Conservation (phyloP, 2,888 invertebrate species). For the Clanis bilineata region DNA sequence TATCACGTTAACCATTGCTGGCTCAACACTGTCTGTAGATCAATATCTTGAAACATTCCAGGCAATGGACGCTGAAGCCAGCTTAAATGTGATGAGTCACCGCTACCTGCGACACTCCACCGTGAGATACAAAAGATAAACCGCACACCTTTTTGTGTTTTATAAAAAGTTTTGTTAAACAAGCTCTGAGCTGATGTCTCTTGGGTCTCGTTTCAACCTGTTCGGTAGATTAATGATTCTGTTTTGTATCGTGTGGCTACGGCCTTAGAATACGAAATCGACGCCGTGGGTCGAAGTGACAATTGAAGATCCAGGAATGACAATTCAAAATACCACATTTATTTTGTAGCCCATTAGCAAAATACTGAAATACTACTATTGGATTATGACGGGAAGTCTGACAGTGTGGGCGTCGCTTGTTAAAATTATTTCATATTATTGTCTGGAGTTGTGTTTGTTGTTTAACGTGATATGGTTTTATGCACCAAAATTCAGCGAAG, state of each 20-base stretch:
- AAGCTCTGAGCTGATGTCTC: neutral
- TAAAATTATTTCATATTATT: no score
- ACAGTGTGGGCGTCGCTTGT: no score
- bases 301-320: no score
- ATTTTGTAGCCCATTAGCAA: no score
- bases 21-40: neutral
- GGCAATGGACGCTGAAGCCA: neutral
- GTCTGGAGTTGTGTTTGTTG: no score
- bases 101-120: slow-evolving; percentile 5
- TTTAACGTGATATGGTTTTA: no score
- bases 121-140: slow-evolving; percentile 10
- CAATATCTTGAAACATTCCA: neutral
- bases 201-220: neutral
- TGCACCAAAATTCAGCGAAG: no score
- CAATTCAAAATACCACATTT: no score
- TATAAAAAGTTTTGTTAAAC: slow-evolving; percentile 1
- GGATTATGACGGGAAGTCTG: no score
- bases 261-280: neutral
- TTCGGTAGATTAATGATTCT: neutral
- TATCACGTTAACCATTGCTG: neutral
- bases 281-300: no score
- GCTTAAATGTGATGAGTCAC: neutral
- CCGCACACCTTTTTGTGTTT: slow-evolving; percentile 8
- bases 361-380: no score
- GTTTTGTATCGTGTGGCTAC: neutral